Evolutionary conservation across 2,797 vertebrate genomes (phyloP), one percentile per base, ranked within the genome.

Genomic region (Orestias chungarensis): DNA sequence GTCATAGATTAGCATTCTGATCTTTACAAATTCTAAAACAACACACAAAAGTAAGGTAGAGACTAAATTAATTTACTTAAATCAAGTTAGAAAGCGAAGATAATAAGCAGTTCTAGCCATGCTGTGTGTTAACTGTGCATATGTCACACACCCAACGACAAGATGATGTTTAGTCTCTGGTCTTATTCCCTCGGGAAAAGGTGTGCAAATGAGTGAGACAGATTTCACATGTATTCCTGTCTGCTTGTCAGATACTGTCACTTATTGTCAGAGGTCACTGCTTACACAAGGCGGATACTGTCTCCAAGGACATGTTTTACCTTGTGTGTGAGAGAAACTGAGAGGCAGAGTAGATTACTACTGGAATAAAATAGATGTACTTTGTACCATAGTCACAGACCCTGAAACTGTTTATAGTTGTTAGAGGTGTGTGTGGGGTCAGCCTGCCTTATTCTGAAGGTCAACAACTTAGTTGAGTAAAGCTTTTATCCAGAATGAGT

Each of bases 161-260:
- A 54, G 83, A 81, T 81, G 84, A 82, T 82, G 74, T 82, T 66
- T 76, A 77, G 73, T 59, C 64, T 74, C 62, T 72, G 27, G 52
- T 66, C 73, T 69, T 80, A 64, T 64, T 89, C 90, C 81, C 82
- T 43, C 66, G 71, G 78, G 89, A 73, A 64, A 73, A 85, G 83
- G 77, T 90, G 89, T 92, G 90, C 90, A 92, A 92, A 91, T 91
- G 92, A 92, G 89, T 86, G 84, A 88, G 74, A 87, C 84, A 84
- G 88, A 87, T 92, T 92, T 91, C 86, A 90, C 88, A 88, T 91
- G 90, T 86, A 82, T 83, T 69, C 79, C 78, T 81, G 88, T 91
- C 84, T 88, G 86, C 92, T 87, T 93, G 93, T 92, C 90, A 92
- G 82, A 84, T 83, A 87, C 85, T 92, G 91, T 90, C 89, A 89